Conservation (phyloP, 2,797 vertebrate genomes). For the Naso thynnoides region DNA sequence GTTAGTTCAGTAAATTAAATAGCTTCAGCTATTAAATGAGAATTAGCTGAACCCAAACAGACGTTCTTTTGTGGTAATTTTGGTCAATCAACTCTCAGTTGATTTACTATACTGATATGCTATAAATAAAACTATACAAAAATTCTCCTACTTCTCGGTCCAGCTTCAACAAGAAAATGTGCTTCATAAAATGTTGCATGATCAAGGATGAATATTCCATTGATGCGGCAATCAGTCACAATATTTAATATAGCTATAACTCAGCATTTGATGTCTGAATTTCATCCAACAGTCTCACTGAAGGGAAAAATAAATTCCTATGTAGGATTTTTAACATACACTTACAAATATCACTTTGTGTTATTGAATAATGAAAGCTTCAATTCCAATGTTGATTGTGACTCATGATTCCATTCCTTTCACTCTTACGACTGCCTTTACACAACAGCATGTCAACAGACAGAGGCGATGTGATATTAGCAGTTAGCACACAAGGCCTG, state of each 20-base stretch:
- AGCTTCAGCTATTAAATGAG: no score
- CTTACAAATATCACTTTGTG: neutral
- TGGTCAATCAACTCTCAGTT: neutral
- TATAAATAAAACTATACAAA: neutral
- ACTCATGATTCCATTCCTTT: slow-evolving; percentile 1
- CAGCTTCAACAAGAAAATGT: neutral
- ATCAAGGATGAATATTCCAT: neutral
- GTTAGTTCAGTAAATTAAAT: neutral
- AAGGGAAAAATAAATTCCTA: neutral
- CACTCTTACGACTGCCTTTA: neutral
- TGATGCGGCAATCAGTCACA: neutral
- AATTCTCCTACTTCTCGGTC: neutral
- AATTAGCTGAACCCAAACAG: neutral
- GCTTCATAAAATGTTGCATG: neutral
- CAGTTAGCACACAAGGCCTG: slow-evolving; percentile 1
- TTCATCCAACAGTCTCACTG: no score
- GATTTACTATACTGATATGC: neutral
- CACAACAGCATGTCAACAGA: neutral
- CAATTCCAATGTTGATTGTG: neutral
- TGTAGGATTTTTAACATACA: neutral
- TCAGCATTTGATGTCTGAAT: neutral
- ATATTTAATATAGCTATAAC: neutral
- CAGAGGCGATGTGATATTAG: neutral
- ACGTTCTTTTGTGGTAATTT: neutral
- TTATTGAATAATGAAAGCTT: neutral